A percentile compares a stretch with the other conserved stretches of the same genome.
Evolutionary conservation across 1,140 invertebrate genomes (phyloP).

Genomic region (Trypoxylus dichotomus): DNA sequence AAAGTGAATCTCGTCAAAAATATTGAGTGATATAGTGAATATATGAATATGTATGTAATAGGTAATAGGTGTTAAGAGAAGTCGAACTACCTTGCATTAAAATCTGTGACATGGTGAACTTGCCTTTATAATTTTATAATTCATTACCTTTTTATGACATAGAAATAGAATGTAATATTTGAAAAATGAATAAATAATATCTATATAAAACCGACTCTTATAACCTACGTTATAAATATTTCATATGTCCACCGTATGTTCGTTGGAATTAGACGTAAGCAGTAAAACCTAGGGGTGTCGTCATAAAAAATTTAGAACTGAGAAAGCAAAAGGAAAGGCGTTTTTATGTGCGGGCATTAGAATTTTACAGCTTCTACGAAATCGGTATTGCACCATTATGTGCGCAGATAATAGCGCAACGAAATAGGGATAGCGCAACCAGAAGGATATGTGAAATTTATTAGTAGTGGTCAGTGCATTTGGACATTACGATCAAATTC

Average conservation of each 20-base stretch:
- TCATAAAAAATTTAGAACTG: background rate
- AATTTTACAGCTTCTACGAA: background rate
- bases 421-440: background rate
- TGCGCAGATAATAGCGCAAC: background rate
- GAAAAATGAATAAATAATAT: background rate
- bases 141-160: too few species aligned
- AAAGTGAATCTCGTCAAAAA: too few species aligned
- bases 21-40: too few species aligned
- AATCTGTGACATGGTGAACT: too few species aligned
- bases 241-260: background rate
- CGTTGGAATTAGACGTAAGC: background rate
- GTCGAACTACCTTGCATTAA: too few species aligned
- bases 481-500: too few species aligned
- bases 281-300: background rate
- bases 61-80: too few species aligned
- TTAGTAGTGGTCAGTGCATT: too few species aligned
- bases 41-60: too few species aligned
- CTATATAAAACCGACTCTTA: background rate
- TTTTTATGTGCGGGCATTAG: background rate
- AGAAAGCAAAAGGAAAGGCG: background rate
- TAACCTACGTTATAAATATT: background rate
- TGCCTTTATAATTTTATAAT: too few species aligned
- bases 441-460: too few species aligned
- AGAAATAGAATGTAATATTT: background rate
- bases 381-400: background rate